Base-by-base conservation (phyloP, 2,797 vertebrate species). In the Momotus momota region DNA sequence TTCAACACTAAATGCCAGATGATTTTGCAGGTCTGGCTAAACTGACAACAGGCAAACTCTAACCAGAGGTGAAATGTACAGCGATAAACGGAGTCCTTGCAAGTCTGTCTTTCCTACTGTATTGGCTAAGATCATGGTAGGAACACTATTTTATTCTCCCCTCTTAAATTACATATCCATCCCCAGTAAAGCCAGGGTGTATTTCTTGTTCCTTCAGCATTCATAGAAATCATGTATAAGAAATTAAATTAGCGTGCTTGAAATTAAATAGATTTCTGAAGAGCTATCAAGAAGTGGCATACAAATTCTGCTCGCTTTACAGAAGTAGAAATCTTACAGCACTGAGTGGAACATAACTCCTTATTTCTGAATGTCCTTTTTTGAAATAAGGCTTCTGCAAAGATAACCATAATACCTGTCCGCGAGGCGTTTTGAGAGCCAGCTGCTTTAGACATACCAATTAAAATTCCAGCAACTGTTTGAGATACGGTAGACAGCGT, bases 191-290 rank as follows among this genome's bases (percentile, higher is more conserved):
- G 60, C 57, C 35, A 14, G 11, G 27, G 77, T 38, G 17, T 64
- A 71, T 55, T 60, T 81, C 57, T 3, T 62, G 64, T 80, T 49
- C 22, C 41, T 52, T 87, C 29, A 6, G 41, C 61, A 7, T 70
- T 82, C 33, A 31, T 1, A 85, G 38, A 93, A 88, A 71, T 57
- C 7, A 67, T 6, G 0, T 43, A 4, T 60, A 45, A 55, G 41
- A 84, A 80, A 79, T 89, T 6, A 52, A 85, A 74, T 62, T 20
- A 33, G 31, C 14, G 25, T 40, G 33, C 66, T 90, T 81, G 71
- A 92, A 79, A 90, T 69, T 35, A 74, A 94, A 64, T 78, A 33
- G 22, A 66, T 84, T 90, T 84, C 64, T 86, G 48, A 88, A 69
- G 33, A 70, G 55, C 3, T 0, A 41, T 55, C 49, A 82, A 81